Evolutionary conservation across 92 coral and sea anemone species (phyloP).

Genomic region (Muricea muricata): DNA sequence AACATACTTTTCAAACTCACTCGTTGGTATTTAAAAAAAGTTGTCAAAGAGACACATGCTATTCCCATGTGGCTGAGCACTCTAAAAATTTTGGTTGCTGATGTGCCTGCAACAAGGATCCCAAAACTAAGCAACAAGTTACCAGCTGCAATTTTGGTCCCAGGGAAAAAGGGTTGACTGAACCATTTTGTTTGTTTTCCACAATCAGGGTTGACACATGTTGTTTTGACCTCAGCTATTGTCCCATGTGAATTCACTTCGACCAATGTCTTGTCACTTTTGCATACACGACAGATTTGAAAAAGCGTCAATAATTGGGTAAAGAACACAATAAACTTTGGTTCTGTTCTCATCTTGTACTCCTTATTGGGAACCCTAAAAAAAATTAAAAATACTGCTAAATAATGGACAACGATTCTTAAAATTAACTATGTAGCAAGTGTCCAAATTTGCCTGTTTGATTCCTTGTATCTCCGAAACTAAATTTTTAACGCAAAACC

Average conservation of each 20-base stretch:
- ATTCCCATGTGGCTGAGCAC: too few species aligned
- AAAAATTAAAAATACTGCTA: too few species aligned
- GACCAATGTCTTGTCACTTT: not conserved
- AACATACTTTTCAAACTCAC: too few species aligned
- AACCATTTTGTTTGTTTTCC: conserved; percentile 10
- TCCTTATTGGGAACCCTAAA: not conserved
- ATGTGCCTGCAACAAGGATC: conserved; percentile 1
- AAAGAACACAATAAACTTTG: too few species aligned
- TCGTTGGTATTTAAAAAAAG: too few species aligned
- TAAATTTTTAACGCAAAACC: too few species aligned
- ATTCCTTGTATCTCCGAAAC: too few species aligned
- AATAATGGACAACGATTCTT: too few species aligned
- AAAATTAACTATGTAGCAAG: too few species aligned
- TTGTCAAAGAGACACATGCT: too few species aligned
- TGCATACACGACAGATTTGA: not conserved
- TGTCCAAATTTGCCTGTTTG: too few species aligned
- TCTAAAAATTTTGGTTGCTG: not conserved
- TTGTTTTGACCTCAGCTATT: not conserved
- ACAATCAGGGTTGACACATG: not conserved
- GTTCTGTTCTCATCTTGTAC: not conserved
- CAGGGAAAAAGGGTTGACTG: conserved; percentile 9
- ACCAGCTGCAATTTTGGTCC: not conserved
- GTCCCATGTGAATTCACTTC: too few species aligned
- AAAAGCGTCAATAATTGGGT: not conserved
- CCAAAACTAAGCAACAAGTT: not conserved